phyloP scores from a whole-genome alignment of 2,797 vertebrate species.

The Psittacula derbiana region DNA sequence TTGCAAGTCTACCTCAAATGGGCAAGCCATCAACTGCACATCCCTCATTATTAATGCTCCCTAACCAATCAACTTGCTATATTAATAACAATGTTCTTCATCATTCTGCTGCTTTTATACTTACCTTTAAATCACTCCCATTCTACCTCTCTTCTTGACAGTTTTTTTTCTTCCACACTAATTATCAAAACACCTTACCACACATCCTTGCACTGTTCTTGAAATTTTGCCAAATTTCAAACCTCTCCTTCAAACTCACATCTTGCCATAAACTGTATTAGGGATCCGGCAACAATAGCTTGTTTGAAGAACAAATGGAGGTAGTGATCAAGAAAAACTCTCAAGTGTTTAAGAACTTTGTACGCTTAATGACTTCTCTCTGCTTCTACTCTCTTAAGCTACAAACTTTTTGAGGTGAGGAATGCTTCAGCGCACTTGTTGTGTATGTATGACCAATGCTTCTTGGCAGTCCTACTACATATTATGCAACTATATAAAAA shows the following conservation, averaged over 20 bases:
- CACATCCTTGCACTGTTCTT: neutral
- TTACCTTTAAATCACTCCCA: neutral
- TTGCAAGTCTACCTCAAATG: neutral
- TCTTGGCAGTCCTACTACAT: neutral
- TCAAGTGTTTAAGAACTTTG: neutral
- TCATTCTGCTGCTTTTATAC: neutral
- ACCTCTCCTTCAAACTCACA: neutral
- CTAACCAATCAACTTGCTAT: neutral
- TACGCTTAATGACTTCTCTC: neutral
- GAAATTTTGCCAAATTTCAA: neutral
- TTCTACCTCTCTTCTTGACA: neutral
- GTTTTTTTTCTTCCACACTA: neutral
- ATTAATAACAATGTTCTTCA: neutral
- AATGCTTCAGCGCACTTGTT: neutral
- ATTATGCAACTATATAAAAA: neutral
- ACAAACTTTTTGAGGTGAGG: neutral
- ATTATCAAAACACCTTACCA: neutral
- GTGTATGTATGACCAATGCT: neutral
- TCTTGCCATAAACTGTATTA: neutral
- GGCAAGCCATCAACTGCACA: neutral
- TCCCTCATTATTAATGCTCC: accelerated
- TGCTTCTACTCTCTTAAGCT: neutral
- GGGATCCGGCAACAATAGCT: neutral
- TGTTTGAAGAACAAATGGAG: neutral
- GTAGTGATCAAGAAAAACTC: neutral